Base-by-base conservation (phyloP, 2,797 vertebrate genomes). In the Brachyrhaphis roseni region DNA sequence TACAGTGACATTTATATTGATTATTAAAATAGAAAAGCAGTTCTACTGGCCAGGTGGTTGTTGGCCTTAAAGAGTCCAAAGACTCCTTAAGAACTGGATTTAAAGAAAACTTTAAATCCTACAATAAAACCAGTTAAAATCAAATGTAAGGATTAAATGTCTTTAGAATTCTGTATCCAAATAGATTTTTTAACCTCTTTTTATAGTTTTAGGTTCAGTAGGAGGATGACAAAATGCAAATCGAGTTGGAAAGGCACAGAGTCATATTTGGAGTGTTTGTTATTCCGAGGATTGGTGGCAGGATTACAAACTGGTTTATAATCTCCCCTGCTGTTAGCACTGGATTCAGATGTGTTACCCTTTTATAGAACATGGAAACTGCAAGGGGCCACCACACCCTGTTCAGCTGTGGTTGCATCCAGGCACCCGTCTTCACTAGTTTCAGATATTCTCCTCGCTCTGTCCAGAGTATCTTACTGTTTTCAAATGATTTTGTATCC, bases 31-130 rank as follows among this genome's bases (percentile, higher is more conserved):
- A n/a, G 23, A 26, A 55, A 55, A 55, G 53, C 11, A 55, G 53
- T 28, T n/a, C 10, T 55, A 18, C 26, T 26, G 53, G 20, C 53
- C 10, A 16, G 23, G 53, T 57, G 53, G 26, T 46, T 13, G 45
- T 46, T 46, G 12, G 11, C 13, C 2, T 46, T 12, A 13, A 59
- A 76, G 70, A 76, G 83, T 75, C 70, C 49, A 31, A 77, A 28
- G 28, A 46, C 8, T 26, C 7, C 18, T 49, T 23, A 10, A 53
- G 23, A 83, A 72, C 76, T 77, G 79, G 80, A 90, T 39, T 81
- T 84, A 88, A 84, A 87, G 79, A 87, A 90, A 88, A 77, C 64
- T 84, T 31, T 2, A 36, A 64, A 64, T 36, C 5, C 31, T 4
- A 18, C 20, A 10, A 64, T 34, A 36, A 15, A 28, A 7, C 13